These are phyloP conservation scores for Dryobates pubescens DNA, from an alignment of 2,797 vertebrate species.

Conservation along the genomic window DNA sequence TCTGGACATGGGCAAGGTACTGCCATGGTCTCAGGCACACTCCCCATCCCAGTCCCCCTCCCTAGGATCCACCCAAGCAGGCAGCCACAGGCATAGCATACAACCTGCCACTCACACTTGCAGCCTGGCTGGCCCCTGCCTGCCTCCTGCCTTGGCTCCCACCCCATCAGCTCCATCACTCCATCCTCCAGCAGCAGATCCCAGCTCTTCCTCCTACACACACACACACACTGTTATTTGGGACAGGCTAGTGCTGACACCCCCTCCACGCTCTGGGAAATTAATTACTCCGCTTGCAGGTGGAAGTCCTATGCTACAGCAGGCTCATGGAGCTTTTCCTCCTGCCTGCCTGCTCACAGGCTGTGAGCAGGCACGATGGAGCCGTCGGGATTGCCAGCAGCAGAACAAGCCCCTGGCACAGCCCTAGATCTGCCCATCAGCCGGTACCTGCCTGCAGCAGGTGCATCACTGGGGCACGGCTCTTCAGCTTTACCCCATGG, in stretches of 20 bases:
- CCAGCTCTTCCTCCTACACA: neutral
- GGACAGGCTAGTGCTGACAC: neutral
- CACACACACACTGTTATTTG: neutral
- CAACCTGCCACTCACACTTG: neutral
- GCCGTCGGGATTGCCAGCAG: accelerated
- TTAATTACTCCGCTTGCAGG: neutral
- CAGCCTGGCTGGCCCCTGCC: neutral
- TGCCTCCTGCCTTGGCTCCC: neutral
- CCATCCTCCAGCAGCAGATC: neutral
- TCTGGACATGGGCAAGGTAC: accelerated
- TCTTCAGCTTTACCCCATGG: accelerated
- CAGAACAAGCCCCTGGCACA: neutral
- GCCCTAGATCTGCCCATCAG: constrained; percentile 5
- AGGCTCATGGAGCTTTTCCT: neutral
- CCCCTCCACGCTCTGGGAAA: neutral
- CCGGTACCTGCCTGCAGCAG: neutral
- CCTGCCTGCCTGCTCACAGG: neutral
- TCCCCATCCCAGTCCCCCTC: neutral
- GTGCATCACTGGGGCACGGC: accelerated
- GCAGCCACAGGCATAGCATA: neutral
- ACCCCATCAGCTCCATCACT: neutral
- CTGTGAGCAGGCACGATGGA: neutral
- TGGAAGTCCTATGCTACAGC: neutral
- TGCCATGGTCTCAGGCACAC: neutral
- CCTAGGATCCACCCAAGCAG: neutral